phyloP scores from a whole-genome alignment of 2,113 vertebrate species.

The Brachypteracias leptosomus region DNA sequence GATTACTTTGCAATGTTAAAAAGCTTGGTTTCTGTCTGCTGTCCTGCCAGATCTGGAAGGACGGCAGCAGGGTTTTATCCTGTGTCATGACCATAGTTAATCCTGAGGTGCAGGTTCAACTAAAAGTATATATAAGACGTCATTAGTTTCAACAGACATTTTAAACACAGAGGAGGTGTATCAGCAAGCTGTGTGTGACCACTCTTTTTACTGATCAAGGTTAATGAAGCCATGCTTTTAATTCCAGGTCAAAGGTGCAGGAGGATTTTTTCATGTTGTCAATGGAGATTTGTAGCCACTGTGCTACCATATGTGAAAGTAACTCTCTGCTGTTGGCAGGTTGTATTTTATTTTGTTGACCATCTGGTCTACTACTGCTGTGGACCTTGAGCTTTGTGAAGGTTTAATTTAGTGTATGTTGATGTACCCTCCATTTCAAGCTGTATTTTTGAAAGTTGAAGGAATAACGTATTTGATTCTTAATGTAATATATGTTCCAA shows the following conservation, averaged over 20 bases:
- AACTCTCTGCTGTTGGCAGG: background rate
- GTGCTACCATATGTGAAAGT: slow-evolving; percentile 40
- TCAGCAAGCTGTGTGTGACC: background rate
- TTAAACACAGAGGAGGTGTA: background rate
- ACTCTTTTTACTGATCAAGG: background rate
- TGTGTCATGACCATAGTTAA: background rate
- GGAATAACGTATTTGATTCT: background rate
- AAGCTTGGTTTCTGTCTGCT: background rate
- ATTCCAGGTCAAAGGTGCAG: slow-evolving; percentile 12
- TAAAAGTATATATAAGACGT: background rate
- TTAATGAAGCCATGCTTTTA: slow-evolving; percentile 25
- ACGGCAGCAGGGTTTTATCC: accelerated
- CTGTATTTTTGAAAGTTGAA: background rate
- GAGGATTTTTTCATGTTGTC: background rate
- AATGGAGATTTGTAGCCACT: slow-evolving; percentile 12
- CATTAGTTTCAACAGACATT: background rate
- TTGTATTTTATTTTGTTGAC: slow-evolving; percentile 32
- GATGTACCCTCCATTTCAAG: background rate
- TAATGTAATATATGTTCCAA: background rate
- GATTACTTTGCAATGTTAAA: background rate
- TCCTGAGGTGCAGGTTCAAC: background rate
- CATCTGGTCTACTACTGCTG: slow-evolving; percentile 51
- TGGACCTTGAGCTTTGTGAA: background rate
- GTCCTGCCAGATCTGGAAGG: background rate
- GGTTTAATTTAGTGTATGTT: background rate